A percentile compares a stretch with the other conserved stretches of the same genome.
Conservation (phyloP, 2,797 vertebrate species). For the Microctenopoma steveboyesi region DNA sequence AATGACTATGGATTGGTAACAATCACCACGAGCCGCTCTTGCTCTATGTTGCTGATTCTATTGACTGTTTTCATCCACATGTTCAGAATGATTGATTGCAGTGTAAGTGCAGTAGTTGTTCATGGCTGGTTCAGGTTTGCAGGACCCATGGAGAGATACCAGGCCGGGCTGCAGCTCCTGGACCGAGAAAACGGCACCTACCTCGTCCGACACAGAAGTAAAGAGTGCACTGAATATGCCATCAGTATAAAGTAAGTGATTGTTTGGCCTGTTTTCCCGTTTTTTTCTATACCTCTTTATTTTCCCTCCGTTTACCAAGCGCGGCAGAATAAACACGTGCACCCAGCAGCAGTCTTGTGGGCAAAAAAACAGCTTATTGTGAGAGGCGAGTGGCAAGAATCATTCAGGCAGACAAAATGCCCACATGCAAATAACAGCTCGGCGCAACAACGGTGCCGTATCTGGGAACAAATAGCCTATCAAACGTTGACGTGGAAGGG, state of each 20-base stretch:
- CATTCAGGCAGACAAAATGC: constrained; percentile 36
- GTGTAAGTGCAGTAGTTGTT: constrained; percentile 56
- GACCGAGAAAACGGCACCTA: constrained; percentile 92
- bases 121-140: constrained; percentile 88
- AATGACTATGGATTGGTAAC: constrained; percentile 30
- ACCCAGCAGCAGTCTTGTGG: constrained; percentile 27
- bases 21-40: constrained; percentile 36
- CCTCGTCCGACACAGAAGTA: constrained; percentile 92
- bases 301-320: constrained; percentile 6
- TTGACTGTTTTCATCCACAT: constrained; percentile 39
- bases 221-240: constrained; percentile 95
- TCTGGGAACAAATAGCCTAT: constrained; percentile 41
- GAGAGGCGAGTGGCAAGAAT: constrained; percentile 26
- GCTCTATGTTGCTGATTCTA: constrained; percentile 32
- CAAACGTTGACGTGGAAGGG: constrained; percentile 28
- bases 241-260: constrained; percentile 97
- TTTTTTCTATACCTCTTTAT: constrained; percentile 4
- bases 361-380: constrained; percentile 29
- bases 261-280: background rate
- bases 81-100: constrained; percentile 51
- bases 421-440: constrained; percentile 40
- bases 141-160: constrained; percentile 92
- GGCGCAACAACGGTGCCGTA: background rate
- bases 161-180: constrained; percentile 92
- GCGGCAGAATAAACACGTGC: constrained; percentile 9